Evolutionary conservation across 2,888 invertebrate genomes (phyloP).

Genomic region (Caenorhabditis macrosperma): DNA sequence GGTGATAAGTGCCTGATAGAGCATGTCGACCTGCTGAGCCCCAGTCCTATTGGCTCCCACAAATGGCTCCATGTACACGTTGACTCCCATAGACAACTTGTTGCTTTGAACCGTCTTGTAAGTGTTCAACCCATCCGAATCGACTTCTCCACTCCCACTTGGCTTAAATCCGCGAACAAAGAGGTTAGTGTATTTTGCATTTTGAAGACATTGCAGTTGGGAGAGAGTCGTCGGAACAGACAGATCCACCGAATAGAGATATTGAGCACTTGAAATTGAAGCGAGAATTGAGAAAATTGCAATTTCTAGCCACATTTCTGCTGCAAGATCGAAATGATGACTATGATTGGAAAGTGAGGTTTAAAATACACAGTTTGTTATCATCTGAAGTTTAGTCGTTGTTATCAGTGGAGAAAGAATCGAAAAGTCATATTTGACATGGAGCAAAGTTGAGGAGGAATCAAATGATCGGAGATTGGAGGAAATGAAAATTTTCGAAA

Average conservation of each 20-base stretch:
- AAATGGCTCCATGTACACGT: conserved; percentile 6
- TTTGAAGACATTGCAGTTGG: background rate
- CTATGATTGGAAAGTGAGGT: too few species aligned
- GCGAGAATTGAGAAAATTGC: background rate
- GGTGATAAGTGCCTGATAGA: background rate
- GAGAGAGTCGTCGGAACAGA: background rate
- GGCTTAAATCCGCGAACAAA: background rate
- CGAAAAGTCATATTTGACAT: too few species aligned
- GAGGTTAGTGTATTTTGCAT: background rate
- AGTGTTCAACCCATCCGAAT: background rate
- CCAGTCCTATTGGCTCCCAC: background rate
- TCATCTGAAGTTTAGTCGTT: too few species aligned
- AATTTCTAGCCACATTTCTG: too few species aligned
- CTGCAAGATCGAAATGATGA: too few species aligned
- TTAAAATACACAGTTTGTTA: too few species aligned
- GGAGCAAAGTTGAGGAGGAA: too few species aligned
- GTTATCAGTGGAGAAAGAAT: too few species aligned
- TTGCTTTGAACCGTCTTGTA: background rate
- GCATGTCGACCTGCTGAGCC: conserved; percentile 1
- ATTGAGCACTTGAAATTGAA: background rate
- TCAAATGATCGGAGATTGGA: too few species aligned
- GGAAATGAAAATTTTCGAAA: too few species aligned
- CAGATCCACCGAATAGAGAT: background rate
- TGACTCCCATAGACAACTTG: background rate
- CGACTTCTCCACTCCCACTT: background rate